These are phyloP conservation scores for Phrynocephalus guinanensis DNA, from an alignment of 2,797 vertebrate species.

Conservation along the genomic window DNA sequence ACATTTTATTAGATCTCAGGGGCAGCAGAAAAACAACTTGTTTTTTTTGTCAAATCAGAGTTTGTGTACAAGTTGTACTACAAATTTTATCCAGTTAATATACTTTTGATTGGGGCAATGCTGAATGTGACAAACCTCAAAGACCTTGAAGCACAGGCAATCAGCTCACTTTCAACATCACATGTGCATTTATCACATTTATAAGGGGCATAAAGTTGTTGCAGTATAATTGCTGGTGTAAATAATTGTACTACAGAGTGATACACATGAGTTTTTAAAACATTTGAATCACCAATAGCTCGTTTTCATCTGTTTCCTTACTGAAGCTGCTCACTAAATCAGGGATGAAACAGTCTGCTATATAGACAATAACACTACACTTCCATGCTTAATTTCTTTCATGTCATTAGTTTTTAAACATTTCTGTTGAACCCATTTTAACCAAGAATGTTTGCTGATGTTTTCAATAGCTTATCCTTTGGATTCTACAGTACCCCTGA, in stretches of 20 bases:
- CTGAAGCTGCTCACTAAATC: background rate
- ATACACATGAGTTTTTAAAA: slow-evolving; percentile 26
- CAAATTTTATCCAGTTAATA: background rate
- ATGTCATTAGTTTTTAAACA: background rate
- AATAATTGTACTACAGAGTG: slow-evolving; percentile 39
- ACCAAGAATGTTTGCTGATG: slow-evolving; percentile 34
- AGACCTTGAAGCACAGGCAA: background rate
- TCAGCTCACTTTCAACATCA: background rate
- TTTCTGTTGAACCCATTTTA: slow-evolving; percentile 48
- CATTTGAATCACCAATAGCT: slow-evolving; percentile 54
- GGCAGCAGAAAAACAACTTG: background rate
- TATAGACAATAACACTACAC: background rate
- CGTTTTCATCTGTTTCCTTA: background rate
- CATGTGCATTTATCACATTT: slow-evolving; percentile 72
- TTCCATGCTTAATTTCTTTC: slow-evolving; percentile 12
- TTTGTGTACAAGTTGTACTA: background rate
- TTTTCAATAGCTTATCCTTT: slow-evolving; percentile 48
- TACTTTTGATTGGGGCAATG: background rate
- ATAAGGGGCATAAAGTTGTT: slow-evolving; percentile 78
- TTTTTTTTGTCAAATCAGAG: background rate
- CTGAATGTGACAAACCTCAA: background rate
- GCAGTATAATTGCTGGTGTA: slow-evolving; percentile 70
- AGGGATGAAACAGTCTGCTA: background rate
- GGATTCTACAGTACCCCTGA: slow-evolving; percentile 67
- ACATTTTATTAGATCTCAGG: too few relatives aligned